These are phyloP conservation scores for Aporophyla lueneburgensis DNA, from an alignment of 2,888 invertebrate genomes.

Conservation along the genomic window DNA sequence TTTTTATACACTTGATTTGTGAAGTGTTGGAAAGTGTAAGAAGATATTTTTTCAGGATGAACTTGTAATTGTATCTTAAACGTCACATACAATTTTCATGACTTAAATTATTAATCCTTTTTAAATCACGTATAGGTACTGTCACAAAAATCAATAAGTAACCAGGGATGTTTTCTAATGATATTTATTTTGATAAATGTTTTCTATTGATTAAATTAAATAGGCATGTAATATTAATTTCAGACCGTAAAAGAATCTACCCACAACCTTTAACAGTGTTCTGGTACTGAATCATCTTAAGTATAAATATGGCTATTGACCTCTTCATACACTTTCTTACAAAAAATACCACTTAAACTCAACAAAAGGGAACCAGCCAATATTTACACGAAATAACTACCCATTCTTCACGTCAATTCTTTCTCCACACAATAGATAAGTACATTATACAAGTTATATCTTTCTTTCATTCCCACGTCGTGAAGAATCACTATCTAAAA, in stretches of 20 bases:
- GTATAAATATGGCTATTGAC: not conserved
- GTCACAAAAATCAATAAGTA: no score
- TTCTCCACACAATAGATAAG: constrained; percentile 40
- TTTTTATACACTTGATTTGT: no score
- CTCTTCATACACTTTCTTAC: constrained; percentile 8
- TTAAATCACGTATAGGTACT: no score
- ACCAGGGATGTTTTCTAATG: no score
- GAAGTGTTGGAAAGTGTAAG: no score
- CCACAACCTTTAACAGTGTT: no score
- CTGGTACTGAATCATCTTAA: not conserved
- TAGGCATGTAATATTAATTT: not conserved
- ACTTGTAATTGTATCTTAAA: no score
- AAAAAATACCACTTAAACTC: constrained; percentile 19
- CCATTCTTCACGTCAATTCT: constrained; percentile 30
- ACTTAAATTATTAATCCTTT: no score
- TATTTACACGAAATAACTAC: constrained; percentile 36
- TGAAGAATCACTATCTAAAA: constrained; percentile 40
- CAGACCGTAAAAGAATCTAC: not conserved
- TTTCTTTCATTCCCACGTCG: constrained; percentile 12
- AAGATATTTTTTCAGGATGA: no score
- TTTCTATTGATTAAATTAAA: no score
- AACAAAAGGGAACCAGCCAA: constrained; percentile 32
- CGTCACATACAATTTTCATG: no score
- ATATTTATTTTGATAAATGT: no score
- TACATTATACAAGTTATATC: constrained; percentile 29